These are phyloP conservation scores for Chaetura pelagica DNA, from an alignment of 2,113 vertebrate genomes.

Conservation along the genomic window DNA sequence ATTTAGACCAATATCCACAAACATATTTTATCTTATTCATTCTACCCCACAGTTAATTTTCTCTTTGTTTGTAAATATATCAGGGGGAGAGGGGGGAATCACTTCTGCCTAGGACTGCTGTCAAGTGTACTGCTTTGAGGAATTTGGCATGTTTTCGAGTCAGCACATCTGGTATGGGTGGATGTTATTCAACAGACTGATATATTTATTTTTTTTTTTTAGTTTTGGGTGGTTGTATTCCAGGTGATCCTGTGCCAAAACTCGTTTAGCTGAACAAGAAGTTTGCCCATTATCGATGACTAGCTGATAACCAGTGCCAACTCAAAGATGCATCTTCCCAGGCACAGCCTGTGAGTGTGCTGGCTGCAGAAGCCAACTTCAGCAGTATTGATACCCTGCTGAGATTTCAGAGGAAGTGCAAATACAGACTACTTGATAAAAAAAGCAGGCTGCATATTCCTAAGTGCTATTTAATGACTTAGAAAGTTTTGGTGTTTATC, in stretches of 20 bases:
- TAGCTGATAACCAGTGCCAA: not conserved
- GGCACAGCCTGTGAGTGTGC: not conserved
- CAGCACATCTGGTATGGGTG: conserved; percentile 60
- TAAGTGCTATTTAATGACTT: not conserved
- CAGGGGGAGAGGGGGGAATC: not conserved
- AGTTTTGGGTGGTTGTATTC: not conserved
- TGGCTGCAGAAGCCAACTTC: not conserved
- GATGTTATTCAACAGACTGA: not conserved
- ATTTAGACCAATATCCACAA: not conserved
- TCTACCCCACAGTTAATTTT: not conserved
- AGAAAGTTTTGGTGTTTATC: not conserved
- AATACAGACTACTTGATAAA: conserved; percentile 13
- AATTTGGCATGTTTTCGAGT: conserved; percentile 47
- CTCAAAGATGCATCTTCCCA: conserved; percentile 27
- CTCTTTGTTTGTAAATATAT: conserved; percentile 34
- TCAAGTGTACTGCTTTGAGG: conserved; percentile 29
- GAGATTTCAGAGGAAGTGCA: conserved; percentile 40
- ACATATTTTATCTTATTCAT: not conserved
- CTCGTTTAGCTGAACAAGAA: conserved; percentile 41
- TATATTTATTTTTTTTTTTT: not conserved
- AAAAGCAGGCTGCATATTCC: conserved; percentile 6
- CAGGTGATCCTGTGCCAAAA: conserved; percentile 18
- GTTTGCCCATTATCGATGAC: conserved; percentile 39
- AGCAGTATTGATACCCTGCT: not conserved
- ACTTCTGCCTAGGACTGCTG: conserved; percentile 8